A percentile compares a stretch with the other conserved stretches of the same genome.
phyloP scores from a whole-genome alignment of 2,888 invertebrate species.

The Isotomurus palustris region DNA sequence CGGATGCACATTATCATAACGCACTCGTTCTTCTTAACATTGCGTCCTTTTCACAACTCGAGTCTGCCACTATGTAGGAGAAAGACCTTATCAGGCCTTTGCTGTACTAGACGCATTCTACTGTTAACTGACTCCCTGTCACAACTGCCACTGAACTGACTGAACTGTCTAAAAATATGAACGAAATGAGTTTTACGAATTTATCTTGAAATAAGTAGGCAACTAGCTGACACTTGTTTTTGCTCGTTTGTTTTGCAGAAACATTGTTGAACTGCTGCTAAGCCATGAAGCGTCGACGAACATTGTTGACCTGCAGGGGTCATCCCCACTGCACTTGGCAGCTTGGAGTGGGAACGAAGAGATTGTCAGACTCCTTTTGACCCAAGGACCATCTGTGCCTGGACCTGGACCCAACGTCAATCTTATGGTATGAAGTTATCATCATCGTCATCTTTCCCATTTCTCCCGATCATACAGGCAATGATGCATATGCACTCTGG shows the following conservation, averaged over 20 bases:
- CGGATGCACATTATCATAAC: too few relatives aligned
- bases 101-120: too few relatives aligned
- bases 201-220: too few relatives aligned
- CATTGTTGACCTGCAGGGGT: conserved; percentile 81
- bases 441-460: not conserved
- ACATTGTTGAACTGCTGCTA: conserved; percentile 76
- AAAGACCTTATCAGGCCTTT: too few relatives aligned
- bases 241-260: conserved; percentile 55
- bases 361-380: conserved; percentile 77
- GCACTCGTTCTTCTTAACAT: too few relatives aligned
- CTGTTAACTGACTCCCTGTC: too few relatives aligned
- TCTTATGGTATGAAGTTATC: conserved; percentile 61
- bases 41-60: too few relatives aligned
- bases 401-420: conserved; percentile 65
- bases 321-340: conserved; percentile 85
- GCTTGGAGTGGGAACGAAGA: conserved; percentile 91
- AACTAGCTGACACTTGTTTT: not conserved
- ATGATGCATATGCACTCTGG: not conserved
- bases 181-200: too few relatives aligned
- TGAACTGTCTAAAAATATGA: not conserved
- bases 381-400: conserved; percentile 67
- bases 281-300: conserved; percentile 84
- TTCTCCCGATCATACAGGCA: not conserved
- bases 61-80: too few relatives aligned
- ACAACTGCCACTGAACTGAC: too few relatives aligned